Evolutionary conservation across 2,888 invertebrate genomes (phyloP).

Genomic region (Drosophila kambysellisi): DNA sequence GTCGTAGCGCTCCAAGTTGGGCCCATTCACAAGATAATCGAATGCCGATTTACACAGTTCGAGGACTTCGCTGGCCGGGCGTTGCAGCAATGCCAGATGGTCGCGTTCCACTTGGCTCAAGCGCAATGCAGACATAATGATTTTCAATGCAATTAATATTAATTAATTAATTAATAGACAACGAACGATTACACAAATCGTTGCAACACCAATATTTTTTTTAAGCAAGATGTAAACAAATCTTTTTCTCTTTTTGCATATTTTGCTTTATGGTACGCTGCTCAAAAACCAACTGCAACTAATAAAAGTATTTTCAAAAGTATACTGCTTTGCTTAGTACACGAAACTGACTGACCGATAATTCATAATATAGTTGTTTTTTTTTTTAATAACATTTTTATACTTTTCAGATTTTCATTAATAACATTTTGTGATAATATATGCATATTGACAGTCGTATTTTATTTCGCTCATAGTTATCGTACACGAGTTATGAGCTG

Average conservation of each 20-base stretch:
- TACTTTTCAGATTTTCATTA: background rate
- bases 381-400: background rate
- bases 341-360: background rate
- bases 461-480: background rate
- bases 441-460: background rate
- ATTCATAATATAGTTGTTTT: background rate
- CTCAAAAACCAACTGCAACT: background rate
- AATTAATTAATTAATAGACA: no score
- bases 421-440: no score
- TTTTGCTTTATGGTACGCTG: constrained; percentile 39
- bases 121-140: constrained; percentile 62
- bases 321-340: background rate
- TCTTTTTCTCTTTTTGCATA: constrained; percentile 11
- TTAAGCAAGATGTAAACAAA: constrained; percentile 39
- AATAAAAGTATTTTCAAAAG: background rate
- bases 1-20: constrained; percentile 87
- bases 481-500: background rate
- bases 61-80: constrained; percentile 87
- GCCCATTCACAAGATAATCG: constrained; percentile 88
- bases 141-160: background rate
- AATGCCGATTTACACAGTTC: constrained; percentile 88
- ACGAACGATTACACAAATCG: constrained; percentile 35
- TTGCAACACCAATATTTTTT: constrained; percentile 8
- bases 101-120: constrained; percentile 87
- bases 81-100: constrained; percentile 86